These are phyloP conservation scores for Huso huso DNA, from an alignment of 2,797 vertebrate genomes.

Conservation along the genomic window DNA sequence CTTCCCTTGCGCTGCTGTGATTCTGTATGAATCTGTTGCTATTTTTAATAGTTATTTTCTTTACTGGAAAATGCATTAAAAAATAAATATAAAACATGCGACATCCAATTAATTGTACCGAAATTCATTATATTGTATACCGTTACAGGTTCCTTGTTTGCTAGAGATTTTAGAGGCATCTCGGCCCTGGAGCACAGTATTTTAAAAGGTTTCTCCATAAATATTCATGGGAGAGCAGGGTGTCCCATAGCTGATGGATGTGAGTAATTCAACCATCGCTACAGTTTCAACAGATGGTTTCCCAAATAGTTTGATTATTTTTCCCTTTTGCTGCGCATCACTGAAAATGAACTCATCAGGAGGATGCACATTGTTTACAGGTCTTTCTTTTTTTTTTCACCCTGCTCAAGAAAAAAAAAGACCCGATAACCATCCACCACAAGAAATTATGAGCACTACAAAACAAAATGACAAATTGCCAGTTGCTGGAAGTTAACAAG, in stretches of 20 bases:
- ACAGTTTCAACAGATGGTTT: conserved; percentile 39
- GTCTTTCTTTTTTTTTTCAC: conserved; percentile 24
- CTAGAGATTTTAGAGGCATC: too few species aligned
- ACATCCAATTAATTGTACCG: too few species aligned
- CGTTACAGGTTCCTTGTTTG: too few species aligned
- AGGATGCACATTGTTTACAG: conserved; percentile 41
- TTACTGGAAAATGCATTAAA: too few species aligned
- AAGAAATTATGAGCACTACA: conserved; percentile 63
- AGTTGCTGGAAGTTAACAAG: conserved; percentile 74
- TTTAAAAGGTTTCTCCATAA: conserved; percentile 21
- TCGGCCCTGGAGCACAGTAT: background rate
- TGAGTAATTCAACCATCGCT: conserved; percentile 35
- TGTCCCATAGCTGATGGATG: conserved; percentile 25
- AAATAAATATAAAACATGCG: too few species aligned
- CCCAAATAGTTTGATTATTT: background rate
- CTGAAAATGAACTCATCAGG: conserved; percentile 20
- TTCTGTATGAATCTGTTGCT: too few species aligned
- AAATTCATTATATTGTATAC: too few species aligned
- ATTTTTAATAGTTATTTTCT: too few species aligned
- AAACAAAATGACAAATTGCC: conserved; percentile 76
- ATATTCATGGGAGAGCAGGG: conserved; percentile 27
- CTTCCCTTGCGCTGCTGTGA: too few species aligned
- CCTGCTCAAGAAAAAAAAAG: background rate
- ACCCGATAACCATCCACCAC: conserved; percentile 43
- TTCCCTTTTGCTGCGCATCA: too few species aligned